These are phyloP conservation scores for Nesogale talazaci DNA, from an alignment of 2,113 vertebrate genomes.

Conservation along the genomic window DNA sequence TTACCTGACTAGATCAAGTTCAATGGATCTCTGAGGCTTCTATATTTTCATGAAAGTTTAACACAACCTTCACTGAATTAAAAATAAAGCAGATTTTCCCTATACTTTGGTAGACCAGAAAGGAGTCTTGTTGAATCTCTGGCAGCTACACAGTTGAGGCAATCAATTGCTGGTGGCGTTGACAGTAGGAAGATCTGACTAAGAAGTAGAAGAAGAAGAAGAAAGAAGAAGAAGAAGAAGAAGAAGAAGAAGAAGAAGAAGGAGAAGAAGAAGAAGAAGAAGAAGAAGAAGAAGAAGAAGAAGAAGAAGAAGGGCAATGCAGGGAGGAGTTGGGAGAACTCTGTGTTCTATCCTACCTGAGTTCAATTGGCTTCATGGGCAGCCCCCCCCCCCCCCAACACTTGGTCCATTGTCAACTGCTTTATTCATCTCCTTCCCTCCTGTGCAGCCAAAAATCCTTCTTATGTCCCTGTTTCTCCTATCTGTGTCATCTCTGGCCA, in stretches of 20 bases:
- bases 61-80: background rate
- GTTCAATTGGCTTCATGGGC: too few species aligned
- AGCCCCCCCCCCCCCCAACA: too few species aligned
- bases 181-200: background rate
- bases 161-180: background rate
- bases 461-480: background rate
- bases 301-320: background rate
- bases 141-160: background rate
- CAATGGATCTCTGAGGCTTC: background rate
- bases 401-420: too few species aligned
- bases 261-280: too few species aligned
- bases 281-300: too few species aligned
- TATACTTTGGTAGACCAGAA: background rate
- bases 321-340: background rate
- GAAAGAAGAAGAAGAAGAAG: too few species aligned
- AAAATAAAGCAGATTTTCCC: background rate
- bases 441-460: background rate
- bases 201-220: too few species aligned
- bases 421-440: background rate
- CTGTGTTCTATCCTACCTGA: background rate
- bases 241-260: too few species aligned
- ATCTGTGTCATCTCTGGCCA: background rate
- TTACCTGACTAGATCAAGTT: background rate
- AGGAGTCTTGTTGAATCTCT: background rate
- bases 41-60: background rate